A percentile compares a stretch with the other conserved stretches of the same genome.
These are phyloP conservation scores for Nibea albiflora DNA, from an alignment of 2,113 vertebrate species.

Conservation along the genomic window DNA sequence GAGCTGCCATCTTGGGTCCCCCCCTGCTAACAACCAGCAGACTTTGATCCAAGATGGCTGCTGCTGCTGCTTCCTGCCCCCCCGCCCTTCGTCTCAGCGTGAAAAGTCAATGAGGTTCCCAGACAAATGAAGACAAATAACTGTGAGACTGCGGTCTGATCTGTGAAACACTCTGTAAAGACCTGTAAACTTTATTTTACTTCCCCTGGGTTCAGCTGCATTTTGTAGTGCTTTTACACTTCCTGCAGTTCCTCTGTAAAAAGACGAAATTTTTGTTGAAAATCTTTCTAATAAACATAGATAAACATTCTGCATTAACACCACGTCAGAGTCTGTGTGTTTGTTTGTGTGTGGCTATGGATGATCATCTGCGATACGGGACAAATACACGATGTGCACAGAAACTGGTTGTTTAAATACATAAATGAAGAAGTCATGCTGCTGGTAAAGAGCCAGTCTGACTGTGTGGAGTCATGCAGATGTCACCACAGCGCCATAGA, in stretches of 20 bases:
- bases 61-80: conserved; percentile 3
- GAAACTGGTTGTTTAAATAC: neutral
- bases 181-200: conserved; percentile 46
- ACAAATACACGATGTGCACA: neutral
- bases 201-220: conserved; percentile 50
- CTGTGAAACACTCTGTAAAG: conserved; percentile 41
- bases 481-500: too few species aligned
- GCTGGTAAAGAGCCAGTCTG: too few species aligned
- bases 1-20: conserved; percentile 44
- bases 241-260: conserved; percentile 73
- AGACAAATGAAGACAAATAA: neutral
- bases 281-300: conserved; percentile 86
- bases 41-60: conserved; percentile 49
- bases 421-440: too few species aligned
- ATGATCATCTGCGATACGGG: too few species aligned
- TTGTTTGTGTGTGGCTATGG: conserved; percentile 2
- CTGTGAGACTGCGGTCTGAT: neutral
- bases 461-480: too few species aligned
- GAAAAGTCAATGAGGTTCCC: conserved; percentile 1
- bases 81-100: neutral
- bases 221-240: conserved; percentile 77
- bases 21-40: conserved; percentile 18
- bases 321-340: conserved; percentile 15
- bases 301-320: conserved; percentile 79
- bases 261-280: conserved; percentile 64